These are phyloP conservation scores for Linyphia triangularis DNA, from an alignment of 2,888 invertebrate genomes.

Conservation along the genomic window DNA sequence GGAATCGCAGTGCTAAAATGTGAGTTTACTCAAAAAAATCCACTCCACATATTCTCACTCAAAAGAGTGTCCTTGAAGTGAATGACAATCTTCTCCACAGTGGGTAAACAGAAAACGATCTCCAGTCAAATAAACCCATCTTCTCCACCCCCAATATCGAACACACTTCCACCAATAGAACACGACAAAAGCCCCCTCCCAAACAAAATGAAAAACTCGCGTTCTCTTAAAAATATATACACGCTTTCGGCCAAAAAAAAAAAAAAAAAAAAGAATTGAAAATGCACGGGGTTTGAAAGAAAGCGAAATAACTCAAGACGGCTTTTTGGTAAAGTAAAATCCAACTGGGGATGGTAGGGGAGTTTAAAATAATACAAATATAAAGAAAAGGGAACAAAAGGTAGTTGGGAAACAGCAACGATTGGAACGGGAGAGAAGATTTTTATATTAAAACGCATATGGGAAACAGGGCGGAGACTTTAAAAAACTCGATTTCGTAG, in stretches of 20 bases:
- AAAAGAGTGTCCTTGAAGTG: no score
- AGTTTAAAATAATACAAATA: conserved; percentile 32
- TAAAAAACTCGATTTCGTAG: no score
- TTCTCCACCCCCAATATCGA: background rate
- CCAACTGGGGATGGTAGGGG: background rate
- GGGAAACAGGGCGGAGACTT: background rate
- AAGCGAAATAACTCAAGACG: conserved; percentile 47
- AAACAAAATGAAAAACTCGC: conserved; percentile 31
- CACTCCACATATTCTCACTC: no score
- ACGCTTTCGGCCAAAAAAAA: background rate
- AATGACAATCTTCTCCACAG: conserved; percentile 7
- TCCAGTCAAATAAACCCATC: conserved; percentile 8
- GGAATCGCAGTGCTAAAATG: no score
- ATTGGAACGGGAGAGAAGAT: background rate
- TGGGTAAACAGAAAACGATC: conserved; percentile 20
- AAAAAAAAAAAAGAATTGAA: background rate
- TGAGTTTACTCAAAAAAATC: no score
- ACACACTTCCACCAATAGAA: background rate
- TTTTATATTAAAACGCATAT: conserved; percentile 40
- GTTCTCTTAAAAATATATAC: background rate
- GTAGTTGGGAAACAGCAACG: background rate
- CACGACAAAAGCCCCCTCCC: conserved; percentile 35
- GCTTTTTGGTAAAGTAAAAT: conserved; percentile 15
- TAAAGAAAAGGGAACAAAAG: background rate
- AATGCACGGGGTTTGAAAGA: no score